These are phyloP conservation scores for Euwallacea fornicatus DNA, from an alignment of 1,140 invertebrate species.

Conservation along the genomic window DNA sequence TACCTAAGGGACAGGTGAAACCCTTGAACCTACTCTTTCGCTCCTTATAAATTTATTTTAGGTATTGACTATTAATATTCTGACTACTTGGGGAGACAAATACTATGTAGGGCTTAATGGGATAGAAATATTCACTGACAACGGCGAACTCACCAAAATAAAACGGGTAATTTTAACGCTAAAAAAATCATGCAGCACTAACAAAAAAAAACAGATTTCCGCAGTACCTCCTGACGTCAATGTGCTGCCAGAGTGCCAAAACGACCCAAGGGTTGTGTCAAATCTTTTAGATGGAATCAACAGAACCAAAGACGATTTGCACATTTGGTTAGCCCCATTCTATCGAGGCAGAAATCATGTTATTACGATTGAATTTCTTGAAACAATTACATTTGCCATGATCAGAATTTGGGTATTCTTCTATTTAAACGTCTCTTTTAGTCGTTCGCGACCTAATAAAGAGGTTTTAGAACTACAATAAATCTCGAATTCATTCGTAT, in stretches of 20 bases:
- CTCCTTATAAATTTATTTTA: background rate
- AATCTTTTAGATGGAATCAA: slow-evolving; percentile 74
- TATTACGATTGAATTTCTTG: slow-evolving; percentile 63
- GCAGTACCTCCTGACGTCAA: slow-evolving; percentile 65
- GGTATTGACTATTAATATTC: slow-evolving; percentile 67
- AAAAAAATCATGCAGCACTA: background rate
- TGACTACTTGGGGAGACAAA: slow-evolving; percentile 80
- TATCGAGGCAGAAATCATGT: slow-evolving; percentile 60
- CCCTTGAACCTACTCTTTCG: background rate
- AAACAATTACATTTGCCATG: slow-evolving; percentile 64
- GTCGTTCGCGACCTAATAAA: background rate
- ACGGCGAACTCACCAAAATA: slow-evolving; percentile 61
- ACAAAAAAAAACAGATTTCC: slow-evolving; percentile 54
- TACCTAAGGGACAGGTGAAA: slow-evolving; percentile 65
- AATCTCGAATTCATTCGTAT: slow-evolving; percentile 79
- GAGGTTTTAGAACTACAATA: slow-evolving; percentile 78
- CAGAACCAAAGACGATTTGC: slow-evolving; percentile 72
- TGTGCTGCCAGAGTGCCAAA: slow-evolving; percentile 60
- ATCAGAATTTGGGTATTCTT: slow-evolving; percentile 74
- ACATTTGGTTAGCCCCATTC: slow-evolving; percentile 74
- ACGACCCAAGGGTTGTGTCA: slow-evolving; percentile 62
- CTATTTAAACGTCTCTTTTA: slow-evolving; percentile 33
- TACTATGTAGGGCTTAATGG: slow-evolving; percentile 80
- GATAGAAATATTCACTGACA: slow-evolving; percentile 72
- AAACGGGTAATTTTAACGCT: slow-evolving; percentile 55